phyloP scores from a whole-genome alignment of 2,888 invertebrate species.

The Adela reaumurella region DNA sequence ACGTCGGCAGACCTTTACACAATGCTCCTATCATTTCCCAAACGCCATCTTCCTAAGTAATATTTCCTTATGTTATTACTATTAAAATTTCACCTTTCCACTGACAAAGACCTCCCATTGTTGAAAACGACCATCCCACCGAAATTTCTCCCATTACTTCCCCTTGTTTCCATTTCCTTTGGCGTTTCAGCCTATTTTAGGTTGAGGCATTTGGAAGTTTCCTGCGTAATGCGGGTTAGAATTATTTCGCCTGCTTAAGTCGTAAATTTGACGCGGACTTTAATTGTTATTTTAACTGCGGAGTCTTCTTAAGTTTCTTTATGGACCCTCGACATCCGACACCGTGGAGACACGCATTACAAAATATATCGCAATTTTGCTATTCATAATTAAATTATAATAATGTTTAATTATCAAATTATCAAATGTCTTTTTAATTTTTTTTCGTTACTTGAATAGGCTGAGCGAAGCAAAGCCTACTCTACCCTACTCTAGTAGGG shows the following conservation, averaged over 20 bases:
- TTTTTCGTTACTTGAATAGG: no score
- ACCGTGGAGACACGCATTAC: not conserved
- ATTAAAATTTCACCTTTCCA: slow-evolving; percentile 50
- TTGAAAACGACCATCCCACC: slow-evolving; percentile 32
- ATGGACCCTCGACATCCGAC: not conserved
- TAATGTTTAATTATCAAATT: no score
- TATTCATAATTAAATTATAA: no score
- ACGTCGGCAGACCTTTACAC: no score
- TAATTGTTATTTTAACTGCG: slow-evolving; percentile 58
- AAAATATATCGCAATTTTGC: no score
- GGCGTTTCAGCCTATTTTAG: not conserved
- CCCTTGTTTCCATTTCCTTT: no score
- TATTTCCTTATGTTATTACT: slow-evolving; percentile 45
- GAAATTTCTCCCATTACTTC: slow-evolving; percentile 42
- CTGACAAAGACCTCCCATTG: slow-evolving; percentile 24
- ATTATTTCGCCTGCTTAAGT: slow-evolving; percentile 52
- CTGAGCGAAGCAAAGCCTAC: no score
- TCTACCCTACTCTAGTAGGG: no score
- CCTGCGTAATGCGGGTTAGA: slow-evolving; percentile 36
- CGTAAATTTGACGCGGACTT: slow-evolving; percentile 53
- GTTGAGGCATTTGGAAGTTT: not conserved
- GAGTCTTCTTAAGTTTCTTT: slow-evolving; percentile 40
- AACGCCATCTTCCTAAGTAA: slow-evolving; percentile 33
- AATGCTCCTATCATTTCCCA: not conserved
- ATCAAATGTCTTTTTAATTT: no score